Evolutionary conservation across 2,888 invertebrate genomes (phyloP), one percentile per base, ranked within the genome.

Genomic region (Notodonta dromedarius): DNA sequence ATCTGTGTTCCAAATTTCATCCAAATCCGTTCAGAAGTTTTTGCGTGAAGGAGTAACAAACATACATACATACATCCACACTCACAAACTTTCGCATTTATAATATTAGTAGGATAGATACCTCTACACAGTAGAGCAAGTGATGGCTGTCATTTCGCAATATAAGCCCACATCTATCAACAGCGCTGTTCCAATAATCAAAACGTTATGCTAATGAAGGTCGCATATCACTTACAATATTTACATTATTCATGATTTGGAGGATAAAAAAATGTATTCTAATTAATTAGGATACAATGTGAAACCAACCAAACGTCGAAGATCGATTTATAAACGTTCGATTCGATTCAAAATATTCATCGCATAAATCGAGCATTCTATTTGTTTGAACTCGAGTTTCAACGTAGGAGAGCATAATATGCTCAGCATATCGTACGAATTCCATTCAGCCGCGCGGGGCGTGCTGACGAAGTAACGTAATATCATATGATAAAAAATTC

Each of bases 361-460:
- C 77, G 80, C 79, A 81, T 86, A 87, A 87, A 88, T 85, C 87
- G 88, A 84, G 82, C 85, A 82, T 86, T 85, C 81, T 85, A 86
- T 89, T 87, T 88, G 86, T 88, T 87, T 85, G 85, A 89, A 88
- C 86, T 88, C 85, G 83, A 86, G 83, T 85, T 85, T 86, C 87
- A 79, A 84, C 82, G 85, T 87, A 85, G 85, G 86, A 85, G 86
- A 88, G 86, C 87, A n/a, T n/a, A n/a, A n/a, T n/a, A n/a, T n/a
- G n/a, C n/a, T n/a, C n/a, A n/a, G n/a, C n/a, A 87, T 87, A 87
- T 83, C 86, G 86, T 82, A 84, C 86, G 83, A 85, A 87, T 89
- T 89, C 88, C 89, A 88, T 90, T 89, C 85, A 88, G 82, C 79
- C 80, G 73, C 67, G 59, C 63, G 70, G 5, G 50, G 69, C 69